Evolutionary conservation across 1,140 invertebrate genomes (phyloP).

Genomic region (Trialeurodes vaporariorum): DNA sequence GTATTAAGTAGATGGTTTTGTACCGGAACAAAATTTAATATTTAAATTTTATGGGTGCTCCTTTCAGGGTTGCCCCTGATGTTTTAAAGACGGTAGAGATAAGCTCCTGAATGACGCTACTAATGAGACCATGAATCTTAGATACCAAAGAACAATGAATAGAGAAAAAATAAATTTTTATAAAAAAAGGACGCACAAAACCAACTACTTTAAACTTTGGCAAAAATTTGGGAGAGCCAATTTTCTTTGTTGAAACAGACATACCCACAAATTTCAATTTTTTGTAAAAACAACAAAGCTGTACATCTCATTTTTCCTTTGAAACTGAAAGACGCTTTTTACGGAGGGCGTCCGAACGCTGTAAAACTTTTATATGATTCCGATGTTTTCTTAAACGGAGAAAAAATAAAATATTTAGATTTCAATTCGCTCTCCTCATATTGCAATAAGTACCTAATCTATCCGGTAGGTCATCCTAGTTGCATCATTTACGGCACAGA

Average conservation of each 20-base stretch:
- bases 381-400: slow-evolving; percentile 15
- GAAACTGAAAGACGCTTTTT: slow-evolving; percentile 7
- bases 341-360: slow-evolving; percentile 6
- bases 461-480: slow-evolving; percentile 31
- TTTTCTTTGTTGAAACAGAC: background rate
- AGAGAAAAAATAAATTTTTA: too few relatives aligned
- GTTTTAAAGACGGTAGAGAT: background rate
- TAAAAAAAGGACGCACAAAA: too few relatives aligned
- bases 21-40: background rate
- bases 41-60: slow-evolving; percentile 15
- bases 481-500: slow-evolving; percentile 28
- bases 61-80: slow-evolving; percentile 15
- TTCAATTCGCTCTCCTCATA: slow-evolving; percentile 32
- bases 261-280: background rate
- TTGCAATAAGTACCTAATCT: slow-evolving; percentile 27
- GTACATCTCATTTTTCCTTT: background rate
- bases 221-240: slow-evolving; percentile 10
- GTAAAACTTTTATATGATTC: slow-evolving; percentile 21
- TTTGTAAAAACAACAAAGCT: too few relatives aligned
- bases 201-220: too few relatives aligned
- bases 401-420: slow-evolving; percentile 33
- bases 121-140: too few relatives aligned
- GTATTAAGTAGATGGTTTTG: background rate
- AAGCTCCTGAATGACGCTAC: too few relatives aligned
- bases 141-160: too few relatives aligned